Percentiles rank a stretch among this genome's conserved stretches.
Conservation (phyloP, 2,797 vertebrate species). For the Delichon dasypus region DNA sequence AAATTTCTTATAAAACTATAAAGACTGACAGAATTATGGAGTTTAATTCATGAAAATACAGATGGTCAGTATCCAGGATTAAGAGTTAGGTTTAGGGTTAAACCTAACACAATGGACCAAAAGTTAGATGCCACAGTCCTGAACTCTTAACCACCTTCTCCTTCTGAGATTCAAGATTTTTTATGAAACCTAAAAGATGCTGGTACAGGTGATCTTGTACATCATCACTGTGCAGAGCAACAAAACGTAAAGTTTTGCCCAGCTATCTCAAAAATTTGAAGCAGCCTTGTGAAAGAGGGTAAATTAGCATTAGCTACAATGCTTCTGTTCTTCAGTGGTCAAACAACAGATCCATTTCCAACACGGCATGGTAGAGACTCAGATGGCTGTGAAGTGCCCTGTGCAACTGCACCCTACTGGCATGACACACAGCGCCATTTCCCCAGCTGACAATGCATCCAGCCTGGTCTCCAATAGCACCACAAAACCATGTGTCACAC, state of each 20-base stretch:
- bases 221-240: fast-evolving
- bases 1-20: not conserved
- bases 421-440: not conserved
- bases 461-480: not conserved
- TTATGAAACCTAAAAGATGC: not conserved
- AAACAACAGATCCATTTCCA: not conserved
- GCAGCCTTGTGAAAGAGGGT: not conserved
- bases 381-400: not conserved
- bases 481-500: not conserved
- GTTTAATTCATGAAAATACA: not conserved
- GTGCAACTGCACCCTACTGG: not conserved
- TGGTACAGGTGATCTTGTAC: not conserved
- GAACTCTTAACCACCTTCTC: not conserved
- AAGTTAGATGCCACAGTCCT: not conserved
- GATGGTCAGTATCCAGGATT: not conserved
- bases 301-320: not conserved
- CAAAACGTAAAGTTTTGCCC: not conserved
- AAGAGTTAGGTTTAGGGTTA: not conserved
- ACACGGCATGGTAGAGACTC: fast-evolving
- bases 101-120: not conserved
- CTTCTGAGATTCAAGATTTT: not conserved
- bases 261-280: not conserved
- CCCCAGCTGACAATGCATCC: not conserved
- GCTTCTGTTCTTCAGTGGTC: not conserved
- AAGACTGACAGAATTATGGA: not conserved